Evolutionary conservation across 1,140 invertebrate species (phyloP).

Genomic region (Bradysia coprophila): DNA sequence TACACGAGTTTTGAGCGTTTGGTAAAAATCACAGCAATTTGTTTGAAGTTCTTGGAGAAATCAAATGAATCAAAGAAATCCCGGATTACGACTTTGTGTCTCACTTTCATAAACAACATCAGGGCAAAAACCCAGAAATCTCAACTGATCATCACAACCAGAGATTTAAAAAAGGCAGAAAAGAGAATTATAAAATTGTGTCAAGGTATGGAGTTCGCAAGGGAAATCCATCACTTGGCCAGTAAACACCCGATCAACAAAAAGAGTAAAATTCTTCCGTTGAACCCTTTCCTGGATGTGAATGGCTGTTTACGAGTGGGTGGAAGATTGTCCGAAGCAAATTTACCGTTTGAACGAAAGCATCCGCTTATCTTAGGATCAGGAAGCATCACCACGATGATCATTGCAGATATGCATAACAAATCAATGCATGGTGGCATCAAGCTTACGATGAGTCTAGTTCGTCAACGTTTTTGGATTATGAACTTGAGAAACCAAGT

Average conservation of each 20-base stretch:
- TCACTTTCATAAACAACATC: background rate
- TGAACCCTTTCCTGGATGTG: background rate
- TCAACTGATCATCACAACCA: no score
- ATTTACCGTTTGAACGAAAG: background rate
- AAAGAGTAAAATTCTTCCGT: background rate
- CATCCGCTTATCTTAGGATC: background rate
- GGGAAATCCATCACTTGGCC: background rate
- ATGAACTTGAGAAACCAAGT: background rate
- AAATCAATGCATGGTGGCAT: background rate
- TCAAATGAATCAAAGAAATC: no score
- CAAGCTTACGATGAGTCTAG: background rate
- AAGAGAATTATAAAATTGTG: background rate
- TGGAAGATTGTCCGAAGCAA: background rate
- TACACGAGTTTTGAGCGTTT: background rate
- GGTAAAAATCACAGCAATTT: background rate
- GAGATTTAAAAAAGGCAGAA: background rate
- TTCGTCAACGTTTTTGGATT: background rate
- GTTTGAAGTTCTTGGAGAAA: no score
- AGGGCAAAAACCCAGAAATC: no score
- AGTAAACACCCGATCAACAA: background rate
- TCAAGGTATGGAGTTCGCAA: background rate
- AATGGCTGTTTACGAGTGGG: background rate
- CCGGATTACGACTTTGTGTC: no score
- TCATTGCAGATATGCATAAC: conserved; percentile 5
- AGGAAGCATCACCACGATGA: background rate